These are phyloP conservation scores for Synergus gifuensis DNA, from an alignment of 2,888 invertebrate genomes.

Conservation along the genomic window DNA sequence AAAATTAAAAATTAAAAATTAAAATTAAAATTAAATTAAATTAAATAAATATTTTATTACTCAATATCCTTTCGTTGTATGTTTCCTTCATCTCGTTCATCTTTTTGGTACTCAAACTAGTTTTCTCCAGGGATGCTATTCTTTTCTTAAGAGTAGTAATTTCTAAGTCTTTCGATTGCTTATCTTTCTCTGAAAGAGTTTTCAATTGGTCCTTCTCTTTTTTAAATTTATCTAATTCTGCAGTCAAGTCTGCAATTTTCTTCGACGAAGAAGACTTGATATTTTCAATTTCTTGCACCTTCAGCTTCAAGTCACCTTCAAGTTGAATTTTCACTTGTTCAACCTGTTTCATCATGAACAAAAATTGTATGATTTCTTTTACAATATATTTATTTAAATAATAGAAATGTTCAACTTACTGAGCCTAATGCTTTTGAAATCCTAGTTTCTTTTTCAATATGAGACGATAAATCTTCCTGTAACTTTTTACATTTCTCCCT, in stretches of 20 bases:
- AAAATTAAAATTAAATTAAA: not conserved
- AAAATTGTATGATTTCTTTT: slow-evolving; percentile 27
- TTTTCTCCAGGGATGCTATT: slow-evolving; percentile 83
- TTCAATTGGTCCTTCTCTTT: slow-evolving; percentile 84
- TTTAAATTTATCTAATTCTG: slow-evolving; percentile 79
- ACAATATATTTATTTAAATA: slow-evolving; percentile 3
- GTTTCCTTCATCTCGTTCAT: slow-evolving; percentile 84
- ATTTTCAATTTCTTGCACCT: slow-evolving; percentile 81
- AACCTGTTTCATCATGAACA: slow-evolving; percentile 77
- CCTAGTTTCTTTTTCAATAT: slow-evolving; percentile 69
- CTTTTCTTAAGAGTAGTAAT: slow-evolving; percentile 88
- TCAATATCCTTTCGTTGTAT: slow-evolving; percentile 84
- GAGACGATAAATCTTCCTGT: slow-evolving; percentile 79
- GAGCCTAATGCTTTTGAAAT: slow-evolving; percentile 70
- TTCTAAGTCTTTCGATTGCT: slow-evolving; percentile 88
- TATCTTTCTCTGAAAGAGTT: slow-evolving; percentile 85
- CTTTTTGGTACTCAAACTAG: slow-evolving; percentile 82
- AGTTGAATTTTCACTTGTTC: slow-evolving; percentile 80
- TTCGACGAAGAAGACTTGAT: slow-evolving; percentile 75
- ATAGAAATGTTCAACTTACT: slow-evolving; percentile 59
- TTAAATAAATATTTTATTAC: slow-evolving; percentile 76
- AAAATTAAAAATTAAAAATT: too few species aligned
- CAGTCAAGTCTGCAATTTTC: slow-evolving; percentile 79
- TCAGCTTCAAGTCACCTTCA: slow-evolving; percentile 81
- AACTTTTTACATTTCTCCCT: slow-evolving; percentile 82